Evolutionary conservation across 2,113 vertebrate genomes (phyloP), one percentile per base, ranked within the genome.

Genomic region (Rynchops niger): DNA sequence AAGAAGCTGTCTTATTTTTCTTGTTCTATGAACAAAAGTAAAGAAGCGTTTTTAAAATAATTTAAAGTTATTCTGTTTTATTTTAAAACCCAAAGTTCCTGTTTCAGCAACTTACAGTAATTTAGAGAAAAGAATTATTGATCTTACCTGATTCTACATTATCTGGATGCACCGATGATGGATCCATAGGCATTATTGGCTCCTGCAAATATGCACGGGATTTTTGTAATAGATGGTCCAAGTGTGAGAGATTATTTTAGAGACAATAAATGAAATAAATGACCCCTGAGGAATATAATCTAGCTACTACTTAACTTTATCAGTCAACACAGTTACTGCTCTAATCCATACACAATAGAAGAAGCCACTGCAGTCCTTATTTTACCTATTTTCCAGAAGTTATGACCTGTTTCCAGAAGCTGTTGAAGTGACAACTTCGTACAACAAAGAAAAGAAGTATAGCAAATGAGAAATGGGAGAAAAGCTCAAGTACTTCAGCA

Each of bases 131-230:
- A 38, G 50, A 67, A 17, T 11, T 3, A 23, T 6, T 42, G 0
- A 29, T 81, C 91, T 97, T 98, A 99, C 99, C 99, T 97, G 98
- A 98, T 66, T 99, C 99, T 62, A 97, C 65, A 50, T 97, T 98
- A 95, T 99, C 99, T 88, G 98, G 69, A 66, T 98, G 98, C 91
- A 98, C 97, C 18, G 98, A 97, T 27, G 98, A 97, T 78, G 96
- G 97, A 95, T 98, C 98, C 97, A 98, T 98, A 66, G 98, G 96
- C 93, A 99, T 98, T 86, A 99, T 74, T 72, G 99, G 98, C 42
- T 99, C 99, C 99, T 99, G 97, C 18, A 98, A 97, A 93, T 38
- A 96, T 4, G 42, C 34, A 96, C 5, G 97, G 62, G 12, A 92
- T 38, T 72, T 91, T 86, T 95, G 32, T 38, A 78, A 65, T 1